Base-by-base conservation (phyloP, 2,113 vertebrate species). In the Dermatemys mawii region DNA sequence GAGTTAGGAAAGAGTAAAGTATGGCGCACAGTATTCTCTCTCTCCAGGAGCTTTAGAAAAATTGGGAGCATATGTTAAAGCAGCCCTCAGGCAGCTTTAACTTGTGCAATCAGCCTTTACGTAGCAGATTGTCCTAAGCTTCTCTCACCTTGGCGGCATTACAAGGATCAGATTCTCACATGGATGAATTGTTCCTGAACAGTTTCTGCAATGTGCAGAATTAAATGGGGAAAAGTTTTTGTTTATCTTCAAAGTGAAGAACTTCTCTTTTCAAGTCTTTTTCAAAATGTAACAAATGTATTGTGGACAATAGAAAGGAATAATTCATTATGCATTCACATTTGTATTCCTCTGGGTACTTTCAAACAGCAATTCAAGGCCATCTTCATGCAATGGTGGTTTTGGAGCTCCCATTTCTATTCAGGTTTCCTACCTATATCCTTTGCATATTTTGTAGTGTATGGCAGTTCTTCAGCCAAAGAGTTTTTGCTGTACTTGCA, bases 131-230 rank as follows among this genome's bases (percentile, higher is more conserved):
- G 86, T 90, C 90, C 90, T 88, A 95, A 93, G 70, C 70, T 32
- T 67, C n/a, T 87, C 67, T 89, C 60, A 91, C 85, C 89, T 87
- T 88, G 94, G 57, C 57, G 92, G 41, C 70, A 87, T 79, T 91
- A 85, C 67, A 92, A 55, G 13, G 11, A 87, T 95, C 60, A 38
- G 6, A 91, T 96, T 94, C 96, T 93, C 78, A 91, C 55, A 83
- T 57, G 55, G 79, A 54, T 97, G 70, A 96, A 44, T 49, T 97
- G 80, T 86, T 97, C 86, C 80, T 93, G 51, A 94, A 96, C n/a
- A 79, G 86, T 87, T 91, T 90, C 1, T 50, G 54, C 89, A 92
- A 84, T 16, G 14, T 4, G 87, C 91, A 83, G 35, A 90, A 88
- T 88, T 22, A 93, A 32, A 54, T 2, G 51, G 70, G 5, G 27